Conservation (phyloP, 2,113 vertebrate species). For the Parus major region DNA sequence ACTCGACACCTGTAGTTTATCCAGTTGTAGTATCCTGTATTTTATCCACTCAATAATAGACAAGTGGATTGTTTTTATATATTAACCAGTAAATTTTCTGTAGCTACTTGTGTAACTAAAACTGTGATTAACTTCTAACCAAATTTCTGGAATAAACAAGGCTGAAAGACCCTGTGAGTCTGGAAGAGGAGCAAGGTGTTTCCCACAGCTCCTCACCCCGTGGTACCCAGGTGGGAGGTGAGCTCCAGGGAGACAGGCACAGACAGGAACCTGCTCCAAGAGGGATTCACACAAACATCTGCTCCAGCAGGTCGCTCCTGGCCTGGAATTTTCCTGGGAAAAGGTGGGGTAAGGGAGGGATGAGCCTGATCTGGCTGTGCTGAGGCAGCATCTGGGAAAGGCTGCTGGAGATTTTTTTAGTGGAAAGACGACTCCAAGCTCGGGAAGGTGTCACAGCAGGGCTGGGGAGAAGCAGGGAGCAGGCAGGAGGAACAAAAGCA, state of each 20-base stretch:
- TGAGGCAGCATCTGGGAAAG: background rate
- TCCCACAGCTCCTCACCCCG: background rate
- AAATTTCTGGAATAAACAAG: background rate
- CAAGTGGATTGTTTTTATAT: too few species aligned
- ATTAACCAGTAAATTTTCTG: too few species aligned
- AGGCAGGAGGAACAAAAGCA: constrained; percentile 11
- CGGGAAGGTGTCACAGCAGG: background rate
- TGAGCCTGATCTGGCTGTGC: accelerated
- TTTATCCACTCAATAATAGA: too few species aligned
- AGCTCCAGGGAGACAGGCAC: background rate
- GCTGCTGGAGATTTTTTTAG: background rate
- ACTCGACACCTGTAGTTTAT: background rate
- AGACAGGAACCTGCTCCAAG: background rate
- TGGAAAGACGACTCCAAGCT: background rate
- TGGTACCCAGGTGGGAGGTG: accelerated
- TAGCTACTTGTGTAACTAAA: too few species aligned
- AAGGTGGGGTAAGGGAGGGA: accelerated
- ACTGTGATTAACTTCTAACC: too few species aligned
- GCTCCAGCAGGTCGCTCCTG: background rate
- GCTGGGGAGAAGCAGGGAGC: background rate
- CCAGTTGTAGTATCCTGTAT: too few species aligned
- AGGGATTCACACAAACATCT: background rate
- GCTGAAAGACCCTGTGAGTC: background rate
- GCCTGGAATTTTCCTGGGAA: background rate
- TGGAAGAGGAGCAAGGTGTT: background rate